Evolutionary conservation across 2,797 vertebrate species (phyloP).

Genomic region (Hippoglossus hippoglossus): DNA sequence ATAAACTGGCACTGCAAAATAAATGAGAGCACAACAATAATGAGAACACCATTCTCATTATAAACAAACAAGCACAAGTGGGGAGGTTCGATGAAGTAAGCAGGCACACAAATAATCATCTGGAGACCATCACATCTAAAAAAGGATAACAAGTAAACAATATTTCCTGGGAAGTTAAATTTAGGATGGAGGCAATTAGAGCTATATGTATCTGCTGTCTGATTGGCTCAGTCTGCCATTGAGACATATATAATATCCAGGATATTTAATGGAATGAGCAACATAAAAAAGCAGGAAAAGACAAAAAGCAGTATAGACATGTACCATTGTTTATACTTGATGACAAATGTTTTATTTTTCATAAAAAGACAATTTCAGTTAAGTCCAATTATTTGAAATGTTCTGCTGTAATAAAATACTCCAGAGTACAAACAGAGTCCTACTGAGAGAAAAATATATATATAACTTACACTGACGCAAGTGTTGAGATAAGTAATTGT

Average conservation of each 20-base stretch:
- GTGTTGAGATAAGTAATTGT: neutral
- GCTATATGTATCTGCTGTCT: neutral
- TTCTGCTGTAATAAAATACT: neutral
- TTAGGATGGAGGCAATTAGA: neutral
- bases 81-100: too few species aligned
- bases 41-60: slow-evolving; percentile 9
- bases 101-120: too few species aligned
- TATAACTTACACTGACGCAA: neutral
- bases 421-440: neutral
- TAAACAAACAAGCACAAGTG: neutral
- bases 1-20: neutral
- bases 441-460: neutral
- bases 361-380: slow-evolving; percentile 10
- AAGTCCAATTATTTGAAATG: slow-evolving; percentile 8
- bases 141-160: neutral
- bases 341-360: slow-evolving; percentile 33
- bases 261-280: neutral
- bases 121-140: neutral
- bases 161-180: neutral
- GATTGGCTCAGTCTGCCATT: neutral
- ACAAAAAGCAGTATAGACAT: neutral
- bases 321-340: neutral
- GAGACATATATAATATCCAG: neutral
- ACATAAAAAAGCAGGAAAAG: neutral
- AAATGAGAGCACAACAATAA: neutral